Evolutionary conservation across 2,113 vertebrate species (phyloP).

Genomic region (Gobio gobio): DNA sequence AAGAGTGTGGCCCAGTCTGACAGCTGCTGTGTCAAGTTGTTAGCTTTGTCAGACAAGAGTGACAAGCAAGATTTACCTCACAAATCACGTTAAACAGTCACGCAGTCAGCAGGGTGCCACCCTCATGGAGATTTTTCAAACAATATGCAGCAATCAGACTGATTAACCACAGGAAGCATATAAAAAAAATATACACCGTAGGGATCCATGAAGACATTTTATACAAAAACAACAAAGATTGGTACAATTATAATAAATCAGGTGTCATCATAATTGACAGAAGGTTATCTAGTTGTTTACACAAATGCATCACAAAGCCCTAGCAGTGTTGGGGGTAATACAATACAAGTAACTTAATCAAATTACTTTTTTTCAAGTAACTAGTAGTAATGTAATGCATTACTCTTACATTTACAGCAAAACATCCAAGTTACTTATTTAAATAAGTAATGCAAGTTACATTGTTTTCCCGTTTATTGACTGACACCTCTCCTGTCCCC

Average conservation of each 20-base stretch:
- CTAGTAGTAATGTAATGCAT: too few relatives aligned
- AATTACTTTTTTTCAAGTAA: too few relatives aligned
- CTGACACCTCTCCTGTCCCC: too few relatives aligned
- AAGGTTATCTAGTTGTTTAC: background rate
- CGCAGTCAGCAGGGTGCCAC: conserved; percentile 6
- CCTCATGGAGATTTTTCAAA: background rate
- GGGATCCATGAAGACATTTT: background rate
- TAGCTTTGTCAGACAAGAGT: conserved; percentile 60
- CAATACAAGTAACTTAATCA: too few relatives aligned
- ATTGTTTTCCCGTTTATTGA: too few relatives aligned
- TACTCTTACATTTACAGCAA: too few relatives aligned
- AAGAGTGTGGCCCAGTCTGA: conserved; percentile 44
- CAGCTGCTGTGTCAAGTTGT: conserved; percentile 54
- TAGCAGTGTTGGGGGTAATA: background rate
- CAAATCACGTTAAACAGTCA: conserved; percentile 15
- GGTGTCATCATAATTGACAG: background rate
- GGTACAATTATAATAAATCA: background rate
- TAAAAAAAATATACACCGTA: background rate
- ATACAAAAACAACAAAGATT: background rate
- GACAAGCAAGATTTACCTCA: conserved; percentile 42
- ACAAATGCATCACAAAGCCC: background rate
- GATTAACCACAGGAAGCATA: conserved; percentile 25
- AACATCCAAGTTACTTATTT: too few relatives aligned
- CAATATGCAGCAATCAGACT: conserved; percentile 10
- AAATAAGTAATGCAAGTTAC: too few relatives aligned